phyloP scores from a whole-genome alignment of 2,888 invertebrate species.

The Drosophila hamatofila region DNA sequence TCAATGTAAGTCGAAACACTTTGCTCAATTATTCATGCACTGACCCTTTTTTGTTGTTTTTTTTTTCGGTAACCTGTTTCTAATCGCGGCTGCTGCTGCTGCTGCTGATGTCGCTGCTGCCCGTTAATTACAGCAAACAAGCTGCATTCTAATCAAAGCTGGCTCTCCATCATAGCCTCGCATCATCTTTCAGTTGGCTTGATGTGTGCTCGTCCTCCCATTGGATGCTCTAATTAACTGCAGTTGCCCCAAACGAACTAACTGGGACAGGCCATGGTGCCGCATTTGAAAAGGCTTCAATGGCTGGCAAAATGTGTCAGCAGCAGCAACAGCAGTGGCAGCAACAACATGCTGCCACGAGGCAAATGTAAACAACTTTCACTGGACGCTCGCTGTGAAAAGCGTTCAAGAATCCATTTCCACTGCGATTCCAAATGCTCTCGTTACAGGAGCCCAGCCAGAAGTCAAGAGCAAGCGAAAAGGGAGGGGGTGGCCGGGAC shows the following conservation, averaged over 20 bases:
- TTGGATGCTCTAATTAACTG: constrained; percentile 74
- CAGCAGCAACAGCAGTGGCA: constrained; percentile 28
- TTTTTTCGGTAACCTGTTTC: constrained; percentile 48
- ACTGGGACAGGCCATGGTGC: constrained; percentile 46
- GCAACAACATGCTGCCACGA: constrained; percentile 29
- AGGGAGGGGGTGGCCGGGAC: neutral
- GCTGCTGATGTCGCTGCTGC: constrained; percentile 43
- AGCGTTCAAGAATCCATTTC: constrained; percentile 30
- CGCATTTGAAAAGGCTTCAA: constrained; percentile 64
- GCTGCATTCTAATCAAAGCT: constrained; percentile 48
- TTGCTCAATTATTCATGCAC: constrained; percentile 21
- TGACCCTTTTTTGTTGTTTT: constrained; percentile 7
- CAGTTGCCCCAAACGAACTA: constrained; percentile 32
- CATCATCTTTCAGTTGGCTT: constrained; percentile 27
- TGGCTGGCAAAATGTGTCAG: constrained; percentile 75
- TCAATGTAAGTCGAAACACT: constrained; percentile 17
- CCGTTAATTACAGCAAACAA: constrained; percentile 81
- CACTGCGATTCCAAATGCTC: neutral
- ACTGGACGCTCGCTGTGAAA: constrained; percentile 49
- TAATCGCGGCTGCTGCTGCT: constrained; percentile 64
- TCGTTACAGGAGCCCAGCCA: constrained; percentile 5
- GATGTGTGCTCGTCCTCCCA: constrained; percentile 63
- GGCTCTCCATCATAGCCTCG: neutral
- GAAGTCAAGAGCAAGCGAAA: constrained; percentile 72
- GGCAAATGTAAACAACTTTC: constrained; percentile 77